phyloP scores from a whole-genome alignment of 2,113 vertebrate genomes.

The Steatornis caripensis region DNA sequence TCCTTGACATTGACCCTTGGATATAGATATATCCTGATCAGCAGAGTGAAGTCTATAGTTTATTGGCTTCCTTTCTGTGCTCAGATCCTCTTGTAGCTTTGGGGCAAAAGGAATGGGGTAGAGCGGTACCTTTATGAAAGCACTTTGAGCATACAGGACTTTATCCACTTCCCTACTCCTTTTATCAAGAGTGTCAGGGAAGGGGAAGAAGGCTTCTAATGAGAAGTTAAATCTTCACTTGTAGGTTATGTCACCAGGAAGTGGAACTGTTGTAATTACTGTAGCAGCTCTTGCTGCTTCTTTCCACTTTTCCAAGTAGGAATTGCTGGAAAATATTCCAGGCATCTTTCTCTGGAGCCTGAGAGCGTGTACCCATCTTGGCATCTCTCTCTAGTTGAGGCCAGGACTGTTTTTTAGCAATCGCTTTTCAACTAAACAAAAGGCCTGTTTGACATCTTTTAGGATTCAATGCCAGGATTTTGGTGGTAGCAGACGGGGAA shows the following conservation, averaged over 20 bases:
- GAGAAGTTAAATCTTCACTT: background rate
- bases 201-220: background rate
- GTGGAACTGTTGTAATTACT: background rate
- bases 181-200: background rate
- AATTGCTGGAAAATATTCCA: background rate
- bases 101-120: background rate
- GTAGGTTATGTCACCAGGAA: background rate
- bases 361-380: background rate
- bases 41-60: background rate
- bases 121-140: background rate
- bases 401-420: background rate
- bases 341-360: background rate
- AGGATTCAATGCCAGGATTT: conserved; percentile 12
- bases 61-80: background rate
- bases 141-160: background rate
- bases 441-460: conserved; percentile 20
- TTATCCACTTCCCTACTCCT: background rate
- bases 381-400: background rate
- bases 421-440: conserved; percentile 37
- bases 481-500: conserved; percentile 4
- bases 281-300: background rate
- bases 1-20: background rate
- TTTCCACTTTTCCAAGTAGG: background rate
- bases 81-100: background rate
- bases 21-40: background rate